Conservation (phyloP, 2,113 vertebrate species). For the Pionites leucogaster region DNA sequence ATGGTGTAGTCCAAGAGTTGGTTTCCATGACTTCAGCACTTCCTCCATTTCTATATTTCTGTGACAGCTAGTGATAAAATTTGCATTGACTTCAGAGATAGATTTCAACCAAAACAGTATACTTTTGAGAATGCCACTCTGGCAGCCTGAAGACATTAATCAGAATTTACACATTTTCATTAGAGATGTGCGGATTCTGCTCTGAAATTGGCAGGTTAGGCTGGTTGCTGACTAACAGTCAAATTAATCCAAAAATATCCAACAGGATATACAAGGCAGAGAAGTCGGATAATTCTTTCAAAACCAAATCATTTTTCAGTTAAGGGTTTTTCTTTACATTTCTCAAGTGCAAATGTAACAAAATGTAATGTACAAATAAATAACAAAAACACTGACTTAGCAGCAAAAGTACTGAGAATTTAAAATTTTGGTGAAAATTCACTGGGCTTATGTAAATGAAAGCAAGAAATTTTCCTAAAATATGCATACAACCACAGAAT, state of each 20-base stretch:
- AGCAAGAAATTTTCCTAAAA: background rate
- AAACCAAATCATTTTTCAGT: background rate
- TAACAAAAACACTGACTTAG: background rate
- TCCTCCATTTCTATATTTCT: background rate
- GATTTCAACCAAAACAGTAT: background rate
- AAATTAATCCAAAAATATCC: background rate
- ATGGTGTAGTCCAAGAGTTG: background rate
- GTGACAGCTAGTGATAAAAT: background rate
- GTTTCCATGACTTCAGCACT: constrained; percentile 57
- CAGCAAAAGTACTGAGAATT: background rate
- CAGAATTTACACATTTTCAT: background rate
- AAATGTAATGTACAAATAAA: background rate
- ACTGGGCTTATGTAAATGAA: background rate
- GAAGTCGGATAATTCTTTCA: background rate
- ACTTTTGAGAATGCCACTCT: background rate
- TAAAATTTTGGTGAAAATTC: background rate
- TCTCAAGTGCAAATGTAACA: background rate
- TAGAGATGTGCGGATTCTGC: background rate
- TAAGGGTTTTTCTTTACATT: background rate
- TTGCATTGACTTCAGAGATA: background rate
- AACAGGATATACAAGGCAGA: background rate
- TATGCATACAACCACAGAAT: background rate
- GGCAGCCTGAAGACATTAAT: background rate
- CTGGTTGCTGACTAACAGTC: background rate
- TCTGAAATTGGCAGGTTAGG: background rate